Base-by-base conservation (phyloP, 2,113 vertebrate species). In the Choloepus hoffmanni region DNA sequence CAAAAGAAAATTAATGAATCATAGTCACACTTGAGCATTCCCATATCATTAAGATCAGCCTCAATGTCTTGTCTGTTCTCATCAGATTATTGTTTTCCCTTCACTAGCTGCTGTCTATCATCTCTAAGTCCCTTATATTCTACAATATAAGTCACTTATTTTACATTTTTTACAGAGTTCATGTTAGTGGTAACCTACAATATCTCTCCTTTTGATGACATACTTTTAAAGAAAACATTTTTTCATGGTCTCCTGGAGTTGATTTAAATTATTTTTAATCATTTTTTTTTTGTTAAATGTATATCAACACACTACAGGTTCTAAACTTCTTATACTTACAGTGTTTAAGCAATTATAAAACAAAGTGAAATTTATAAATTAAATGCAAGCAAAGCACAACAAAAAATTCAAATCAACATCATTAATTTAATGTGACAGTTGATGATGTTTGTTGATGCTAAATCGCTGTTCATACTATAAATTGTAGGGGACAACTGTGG, bases 271-370 rank as follows among this genome's bases (percentile, higher is more conserved):
- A 36, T 30, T 88, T 93, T 72, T 23, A 24, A 94, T 58, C 33
- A 74, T 89, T 36, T 36, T 36, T 36, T 85, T 21, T 91, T 73
- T 7, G 45, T 79, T 79, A 92, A 77, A 48, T 95, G 86, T 70
- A 7, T 40, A 36, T 76, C 10, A 19, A 92, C 18, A 94, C 1
- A 84, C 8, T 68, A 36, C 10, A 21, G 72, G 16, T 28, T 92
- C 28, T 90, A 45, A 87, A 78, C 8, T 70, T 77, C 53, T 65
- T 74, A n/a, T 68, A 78, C 48, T 92, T 82, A 60, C 26, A 93
- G 43, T 82, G 36, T 91, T 94, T 90, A 96, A 96, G 76, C 8
- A 92, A 87, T 33, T 67, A 7, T 45, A 88, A 94, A 63, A 70
- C 26, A 81, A 90, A 85, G 62, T 26, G 19, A 48, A 58, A 89